Percentiles rank a stretch among this genome's conserved stretches.
These are phyloP conservation scores for Parasteatoda lunata DNA, from an alignment of 2,888 invertebrate genomes.

Conservation along the genomic window DNA sequence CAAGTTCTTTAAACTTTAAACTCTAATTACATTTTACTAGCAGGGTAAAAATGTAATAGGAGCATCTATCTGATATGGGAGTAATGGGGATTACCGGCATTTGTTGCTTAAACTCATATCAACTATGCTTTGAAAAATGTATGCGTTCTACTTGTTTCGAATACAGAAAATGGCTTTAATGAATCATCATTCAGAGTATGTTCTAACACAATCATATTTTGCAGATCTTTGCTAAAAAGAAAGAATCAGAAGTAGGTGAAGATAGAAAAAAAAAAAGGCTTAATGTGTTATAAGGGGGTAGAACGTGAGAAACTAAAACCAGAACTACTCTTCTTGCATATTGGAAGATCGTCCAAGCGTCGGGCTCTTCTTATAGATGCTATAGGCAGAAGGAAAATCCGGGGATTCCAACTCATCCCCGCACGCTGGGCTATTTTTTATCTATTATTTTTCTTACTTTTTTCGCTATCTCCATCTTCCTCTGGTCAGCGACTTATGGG, in stretches of 20 bases:
- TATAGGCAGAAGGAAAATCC: constrained; percentile 64
- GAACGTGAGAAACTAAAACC: constrained; percentile 12
- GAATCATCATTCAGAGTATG: no score
- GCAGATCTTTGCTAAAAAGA: no score
- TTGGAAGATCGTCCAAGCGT: constrained; percentile 58
- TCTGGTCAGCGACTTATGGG: constrained; percentile 67
- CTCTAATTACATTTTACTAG: no score
- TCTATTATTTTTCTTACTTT: constrained; percentile 53
- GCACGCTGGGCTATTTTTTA: constrained; percentile 58
- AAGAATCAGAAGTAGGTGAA: background rate
- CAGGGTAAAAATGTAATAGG: no score
- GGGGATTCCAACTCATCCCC: constrained; percentile 67
- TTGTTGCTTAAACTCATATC: no score
- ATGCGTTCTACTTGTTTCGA: no score
- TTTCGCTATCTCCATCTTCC: constrained; percentile 57
- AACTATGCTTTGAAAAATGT: no score
- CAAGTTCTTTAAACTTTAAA: no score
- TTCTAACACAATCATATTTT: no score
- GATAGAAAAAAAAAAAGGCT: background rate
- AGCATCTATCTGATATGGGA: no score
- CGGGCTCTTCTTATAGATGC: constrained; percentile 59
- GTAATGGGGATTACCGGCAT: no score
- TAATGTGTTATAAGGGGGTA: constrained; percentile 12
- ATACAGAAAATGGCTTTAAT: no score
- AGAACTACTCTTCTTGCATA: constrained; percentile 49